These are phyloP conservation scores for Rachycentron canadum DNA, from an alignment of 2,797 vertebrate species.

Conservation along the genomic window DNA sequence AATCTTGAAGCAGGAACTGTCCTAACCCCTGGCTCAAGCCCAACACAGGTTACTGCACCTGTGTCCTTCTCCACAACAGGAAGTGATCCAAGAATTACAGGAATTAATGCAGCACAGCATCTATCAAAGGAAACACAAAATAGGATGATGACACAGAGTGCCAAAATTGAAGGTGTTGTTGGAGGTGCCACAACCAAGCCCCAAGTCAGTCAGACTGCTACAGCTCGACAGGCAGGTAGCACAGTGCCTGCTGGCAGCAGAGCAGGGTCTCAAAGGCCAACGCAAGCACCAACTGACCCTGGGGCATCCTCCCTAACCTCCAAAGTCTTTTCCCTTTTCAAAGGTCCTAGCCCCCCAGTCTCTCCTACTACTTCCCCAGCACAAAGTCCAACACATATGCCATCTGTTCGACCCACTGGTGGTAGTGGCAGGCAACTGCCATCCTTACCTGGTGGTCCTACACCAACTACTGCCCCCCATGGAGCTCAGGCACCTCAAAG, in stretches of 20 bases:
- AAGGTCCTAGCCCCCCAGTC: slow-evolving; percentile 90
- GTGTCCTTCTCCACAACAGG: slow-evolving; percentile 90
- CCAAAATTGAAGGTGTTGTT: slow-evolving; percentile 86
- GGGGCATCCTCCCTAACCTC: slow-evolving; percentile 80
- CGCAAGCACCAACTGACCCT: slow-evolving; percentile 79
- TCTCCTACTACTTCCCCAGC: slow-evolving; percentile 91
- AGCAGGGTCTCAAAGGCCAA: slow-evolving; percentile 75
- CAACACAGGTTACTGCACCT: slow-evolving; percentile 94
- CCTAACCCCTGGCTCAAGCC: slow-evolving; percentile 96
- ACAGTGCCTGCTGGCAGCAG: slow-evolving; percentile 69
- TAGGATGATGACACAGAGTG: slow-evolving; percentile 88
- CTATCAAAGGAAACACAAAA: slow-evolving; percentile 95
- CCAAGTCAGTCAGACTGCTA: slow-evolving; percentile 74
- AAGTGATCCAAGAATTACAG: slow-evolving; percentile 87
- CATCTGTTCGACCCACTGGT: slow-evolving; percentile 71
- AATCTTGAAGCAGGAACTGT: slow-evolving; percentile 91
- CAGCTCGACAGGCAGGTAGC: slow-evolving; percentile 77
- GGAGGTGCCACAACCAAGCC: slow-evolving; percentile 79
- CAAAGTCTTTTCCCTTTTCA: slow-evolving; percentile 91
- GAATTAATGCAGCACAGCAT: slow-evolving; percentile 93
- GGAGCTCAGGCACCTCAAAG: slow-evolving; percentile 89
- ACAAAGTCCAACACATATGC: slow-evolving; percentile 89
- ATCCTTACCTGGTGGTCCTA: slow-evolving; percentile 71
- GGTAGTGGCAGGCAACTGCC: slow-evolving; percentile 74
- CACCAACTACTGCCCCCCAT: slow-evolving; percentile 87